phyloP scores from a whole-genome alignment of 1,140 invertebrate genomes.

The Drosophila subobscura region DNA sequence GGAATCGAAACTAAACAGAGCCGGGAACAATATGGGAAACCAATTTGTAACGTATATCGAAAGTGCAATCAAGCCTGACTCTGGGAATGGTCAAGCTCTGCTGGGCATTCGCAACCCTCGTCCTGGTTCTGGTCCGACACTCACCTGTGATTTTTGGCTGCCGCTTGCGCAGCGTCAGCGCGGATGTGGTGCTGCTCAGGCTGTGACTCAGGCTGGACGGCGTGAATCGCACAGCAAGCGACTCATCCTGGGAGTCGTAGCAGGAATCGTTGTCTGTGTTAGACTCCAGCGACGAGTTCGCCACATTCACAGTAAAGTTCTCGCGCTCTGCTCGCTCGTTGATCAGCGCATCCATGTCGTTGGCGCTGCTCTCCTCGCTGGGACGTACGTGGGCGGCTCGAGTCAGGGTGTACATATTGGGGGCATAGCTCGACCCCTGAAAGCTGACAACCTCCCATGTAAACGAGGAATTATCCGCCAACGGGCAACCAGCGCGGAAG shows the following conservation, averaged over 20 bases:
- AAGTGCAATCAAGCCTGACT: conserved; percentile 65
- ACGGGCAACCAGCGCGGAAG: conserved; percentile 71
- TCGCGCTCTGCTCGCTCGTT: conserved; percentile 79
- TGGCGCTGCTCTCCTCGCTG: conserved; percentile 15
- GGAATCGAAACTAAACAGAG: neutral
- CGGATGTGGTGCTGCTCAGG: conserved; percentile 14
- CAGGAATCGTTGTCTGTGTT: conserved; percentile 65
- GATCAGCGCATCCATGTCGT: conserved; percentile 65
- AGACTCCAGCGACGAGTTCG: conserved; percentile 62
- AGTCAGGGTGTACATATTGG: conserved; percentile 79
- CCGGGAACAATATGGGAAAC: neutral
- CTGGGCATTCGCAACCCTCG: conserved; percentile 13
- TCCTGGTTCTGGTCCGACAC: conserved; percentile 15
- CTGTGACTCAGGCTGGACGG: conserved; percentile 37
- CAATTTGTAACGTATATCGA: conserved; percentile 37
- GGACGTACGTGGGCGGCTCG: conserved; percentile 78
- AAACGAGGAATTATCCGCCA: conserved; percentile 56
- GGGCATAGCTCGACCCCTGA: conserved; percentile 70
- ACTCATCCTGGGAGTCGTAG: conserved; percentile 73
- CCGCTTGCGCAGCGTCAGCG: conserved; percentile 57
- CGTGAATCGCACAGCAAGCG: conserved; percentile 46
- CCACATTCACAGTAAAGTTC: conserved; percentile 52
- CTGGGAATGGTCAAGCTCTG: conserved; percentile 59
- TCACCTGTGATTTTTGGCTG: conserved; percentile 84
- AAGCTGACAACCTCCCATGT: conserved; percentile 79